phyloP scores from a whole-genome alignment of 2,113 vertebrate species.

The Daphoenositta chrysoptera region DNA sequence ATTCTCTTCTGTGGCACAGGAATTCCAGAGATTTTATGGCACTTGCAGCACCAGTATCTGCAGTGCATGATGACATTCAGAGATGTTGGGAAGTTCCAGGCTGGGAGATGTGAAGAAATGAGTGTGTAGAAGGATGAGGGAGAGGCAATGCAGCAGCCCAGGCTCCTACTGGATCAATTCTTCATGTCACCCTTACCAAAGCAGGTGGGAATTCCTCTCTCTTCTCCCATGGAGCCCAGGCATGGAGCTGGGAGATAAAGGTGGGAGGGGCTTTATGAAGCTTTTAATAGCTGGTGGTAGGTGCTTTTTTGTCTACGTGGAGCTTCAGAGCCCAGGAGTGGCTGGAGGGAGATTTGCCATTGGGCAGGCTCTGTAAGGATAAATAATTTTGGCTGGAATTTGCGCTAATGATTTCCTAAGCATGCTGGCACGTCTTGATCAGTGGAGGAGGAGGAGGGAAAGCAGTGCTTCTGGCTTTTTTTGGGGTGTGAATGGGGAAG shows the following conservation, averaged over 20 bases:
- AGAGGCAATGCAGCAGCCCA: neutral
- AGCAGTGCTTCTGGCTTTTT: neutral
- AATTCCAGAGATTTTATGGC: neutral
- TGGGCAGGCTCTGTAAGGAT: neutral
- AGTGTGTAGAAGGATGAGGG: neutral
- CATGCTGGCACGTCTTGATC: neutral
- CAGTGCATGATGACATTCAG: neutral
- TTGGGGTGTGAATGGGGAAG: neutral
- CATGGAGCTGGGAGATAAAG: neutral
- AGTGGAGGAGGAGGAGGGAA: neutral
- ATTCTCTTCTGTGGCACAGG: rapidly evolving
- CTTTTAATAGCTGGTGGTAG: neutral
- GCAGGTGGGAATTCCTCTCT: neutral
- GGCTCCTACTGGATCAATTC: neutral
- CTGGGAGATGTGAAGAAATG: neutral
- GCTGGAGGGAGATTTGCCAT: neutral
- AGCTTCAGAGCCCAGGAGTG: neutral
- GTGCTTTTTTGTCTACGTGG: neutral
- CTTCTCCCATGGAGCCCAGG: neutral
- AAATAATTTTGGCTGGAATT: constrained; percentile 9
- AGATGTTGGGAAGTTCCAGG: neutral
- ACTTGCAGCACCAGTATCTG: neutral
- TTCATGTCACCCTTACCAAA: neutral
- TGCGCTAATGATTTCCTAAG: neutral
- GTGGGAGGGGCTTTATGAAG: neutral